Percentiles rank a stretch among this genome's conserved stretches.
phyloP scores from a whole-genome alignment of 2,797 vertebrate species.

The Helostoma temminkii region DNA sequence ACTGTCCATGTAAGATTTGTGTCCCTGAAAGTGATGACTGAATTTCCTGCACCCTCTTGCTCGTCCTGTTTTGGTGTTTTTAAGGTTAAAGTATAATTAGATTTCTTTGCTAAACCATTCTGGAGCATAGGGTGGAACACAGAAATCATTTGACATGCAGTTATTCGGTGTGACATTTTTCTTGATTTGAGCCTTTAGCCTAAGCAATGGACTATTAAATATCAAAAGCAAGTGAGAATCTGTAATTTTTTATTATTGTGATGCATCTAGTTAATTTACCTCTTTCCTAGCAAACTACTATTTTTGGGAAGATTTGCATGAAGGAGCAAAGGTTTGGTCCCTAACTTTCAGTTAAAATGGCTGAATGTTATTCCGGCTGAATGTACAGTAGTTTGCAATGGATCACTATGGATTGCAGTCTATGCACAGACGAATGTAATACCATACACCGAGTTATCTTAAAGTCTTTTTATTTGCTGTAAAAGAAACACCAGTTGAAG shows the following conservation, averaged over 20 bases:
- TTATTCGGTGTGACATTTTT: background rate
- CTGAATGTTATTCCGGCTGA: too few species aligned
- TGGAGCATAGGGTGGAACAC: background rate
- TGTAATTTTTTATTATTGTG: background rate
- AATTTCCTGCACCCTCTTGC: background rate
- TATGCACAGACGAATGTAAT: background rate
- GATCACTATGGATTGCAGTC: too few species aligned
- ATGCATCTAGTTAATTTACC: constrained; percentile 1
- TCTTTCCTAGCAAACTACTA: too few species aligned
- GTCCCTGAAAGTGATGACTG: background rate
- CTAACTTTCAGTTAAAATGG: too few species aligned
- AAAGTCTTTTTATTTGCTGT: too few species aligned
- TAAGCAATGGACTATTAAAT: background rate
- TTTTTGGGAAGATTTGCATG: too few species aligned
- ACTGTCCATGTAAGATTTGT: background rate
- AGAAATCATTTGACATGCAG: background rate
- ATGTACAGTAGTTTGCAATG: too few species aligned
- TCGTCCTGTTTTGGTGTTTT: background rate
- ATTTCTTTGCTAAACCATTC: background rate
- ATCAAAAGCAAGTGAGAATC: background rate
- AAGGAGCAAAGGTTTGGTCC: too few species aligned
- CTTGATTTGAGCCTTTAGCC: background rate
- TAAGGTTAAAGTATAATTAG: background rate
- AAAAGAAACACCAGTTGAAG: too few species aligned
- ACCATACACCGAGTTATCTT: background rate